Conservation (phyloP, 2,888 invertebrate genomes). For the Malthinus flaveolus region DNA sequence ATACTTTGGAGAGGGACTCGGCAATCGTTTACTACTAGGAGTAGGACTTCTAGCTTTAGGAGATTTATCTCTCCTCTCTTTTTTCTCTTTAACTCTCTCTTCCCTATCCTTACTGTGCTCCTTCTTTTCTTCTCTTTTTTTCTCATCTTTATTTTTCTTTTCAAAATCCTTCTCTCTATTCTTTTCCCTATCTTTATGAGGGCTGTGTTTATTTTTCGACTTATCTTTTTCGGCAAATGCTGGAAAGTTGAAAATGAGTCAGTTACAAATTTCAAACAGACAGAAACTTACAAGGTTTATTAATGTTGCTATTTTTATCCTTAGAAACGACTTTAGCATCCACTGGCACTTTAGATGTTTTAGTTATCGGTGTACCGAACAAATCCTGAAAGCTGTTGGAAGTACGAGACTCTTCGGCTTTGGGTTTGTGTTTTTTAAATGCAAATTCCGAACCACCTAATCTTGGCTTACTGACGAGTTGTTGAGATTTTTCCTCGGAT, state of each 20-base stretch:
- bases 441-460: conserved; percentile 57
- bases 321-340: conserved; percentile 58
- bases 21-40: conserved; percentile 45
- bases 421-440: conserved; percentile 48
- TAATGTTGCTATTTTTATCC: conserved; percentile 31
- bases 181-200: conserved; percentile 61
- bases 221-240: conserved; percentile 46
- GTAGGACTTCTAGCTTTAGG: conserved; percentile 47
- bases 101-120: conserved; percentile 59
- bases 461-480: conserved; percentile 74
- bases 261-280: not conserved
- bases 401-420: conserved; percentile 49
- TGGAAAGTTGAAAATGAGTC: conserved; percentile 39
- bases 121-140: conserved; percentile 44
- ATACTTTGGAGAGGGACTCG: conserved; percentile 42
- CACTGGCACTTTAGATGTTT: conserved; percentile 70
- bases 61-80: conserved; percentile 55
- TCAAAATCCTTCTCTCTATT: conserved; percentile 56
- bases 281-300: conserved; percentile 27
- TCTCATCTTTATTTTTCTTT: conserved; percentile 55
- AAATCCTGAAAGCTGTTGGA: conserved; percentile 72
- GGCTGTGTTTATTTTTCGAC: conserved; percentile 58
- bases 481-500: conserved; percentile 56
- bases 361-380: conserved; percentile 82
- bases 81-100: conserved; percentile 59